Evolutionary conservation across 2,888 invertebrate species (phyloP).

Genomic region (Pachliopta kotzebuea): DNA sequence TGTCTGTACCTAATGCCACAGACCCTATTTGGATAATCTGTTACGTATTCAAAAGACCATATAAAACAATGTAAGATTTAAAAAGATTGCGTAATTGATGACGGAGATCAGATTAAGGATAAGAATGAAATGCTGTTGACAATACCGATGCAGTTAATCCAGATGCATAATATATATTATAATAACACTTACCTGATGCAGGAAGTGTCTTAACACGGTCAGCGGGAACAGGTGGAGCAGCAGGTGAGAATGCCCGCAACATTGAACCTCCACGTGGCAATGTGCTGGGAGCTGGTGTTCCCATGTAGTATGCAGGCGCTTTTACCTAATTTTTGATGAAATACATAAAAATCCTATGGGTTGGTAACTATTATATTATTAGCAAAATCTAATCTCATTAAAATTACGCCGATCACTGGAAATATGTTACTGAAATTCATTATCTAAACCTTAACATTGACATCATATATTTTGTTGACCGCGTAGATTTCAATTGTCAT

Average conservation of each 20-base stretch:
- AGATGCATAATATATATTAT: neutral
- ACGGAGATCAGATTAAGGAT: neutral
- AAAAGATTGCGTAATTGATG: conserved; percentile 4
- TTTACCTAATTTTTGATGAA: conserved; percentile 52
- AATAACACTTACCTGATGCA: conserved; percentile 17
- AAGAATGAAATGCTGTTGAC: neutral
- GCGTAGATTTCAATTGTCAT: neutral
- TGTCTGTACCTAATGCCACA: conserved; percentile 42
- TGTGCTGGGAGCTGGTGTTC: conserved; percentile 80
- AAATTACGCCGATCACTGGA: neutral
- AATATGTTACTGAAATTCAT: neutral
- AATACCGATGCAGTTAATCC: neutral
- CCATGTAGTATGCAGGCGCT: conserved; percentile 87
- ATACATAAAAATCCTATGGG: neutral
- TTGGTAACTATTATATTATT: neutral
- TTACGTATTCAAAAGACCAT: neutral
- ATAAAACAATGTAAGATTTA: conserved; percentile 3
- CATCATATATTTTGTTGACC: neutral
- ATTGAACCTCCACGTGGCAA: conserved; percentile 84
- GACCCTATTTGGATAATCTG: conserved; percentile 17
- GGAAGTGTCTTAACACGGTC: conserved; percentile 80
- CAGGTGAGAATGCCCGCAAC: conserved; percentile 85
- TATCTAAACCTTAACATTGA: neutral
- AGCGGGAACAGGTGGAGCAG: conserved; percentile 77
- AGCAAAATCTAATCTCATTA: neutral